Evolutionary conservation across 1,140 invertebrate genomes (phyloP), one percentile per base, ranked within the genome.

Genomic region (Bombus cullumanus): DNA sequence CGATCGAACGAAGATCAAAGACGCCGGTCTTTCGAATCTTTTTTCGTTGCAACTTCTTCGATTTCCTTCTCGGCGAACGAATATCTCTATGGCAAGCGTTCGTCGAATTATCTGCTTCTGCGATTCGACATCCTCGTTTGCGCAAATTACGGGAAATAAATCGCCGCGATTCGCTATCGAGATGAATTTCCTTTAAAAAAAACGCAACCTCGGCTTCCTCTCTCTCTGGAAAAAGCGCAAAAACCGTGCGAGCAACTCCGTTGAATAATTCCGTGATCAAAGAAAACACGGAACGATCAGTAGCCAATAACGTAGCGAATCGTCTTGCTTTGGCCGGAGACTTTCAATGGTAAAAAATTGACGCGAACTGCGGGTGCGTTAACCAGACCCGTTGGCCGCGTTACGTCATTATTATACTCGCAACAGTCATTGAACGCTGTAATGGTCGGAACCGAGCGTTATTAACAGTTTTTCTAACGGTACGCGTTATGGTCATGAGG

Each of bases 401-500:
- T 85, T 62, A 73, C 53, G 39, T 72, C 76, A 80, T 64, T 53
- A 64, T 80, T 64, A 57, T 78, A n/a, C 34, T 31, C 8, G 77
- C 47, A 72, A 80, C 83, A 85, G 83, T 72, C 76, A 85, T 80
- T 85, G 83, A 85, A 72, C 83, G 80, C 8, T 62, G 69, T 81
- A 81, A 81, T 81, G 79, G 22, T 59, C 28, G 41, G 39, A 72
- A 37, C 34, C 28, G n/a, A n/a, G n/a, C 41, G 22, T 72, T 78
- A 76, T 79, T 79, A 80, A 73, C 57, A 78, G 75, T 87, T 85
- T 87, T 84, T 85, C 82, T 84, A 87, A 85, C 82, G 68, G 75
- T 68, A 66, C 66, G 34, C 25, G 57, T 43, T 43, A 57, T 59
- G 41, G 71, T 12, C 6, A 28, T 0, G 71, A 28, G 47, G 47